Evolutionary conservation across 1,140 invertebrate genomes (phyloP), one percentile per base, ranked within the genome.

Genomic region (Nomia melanderi): DNA sequence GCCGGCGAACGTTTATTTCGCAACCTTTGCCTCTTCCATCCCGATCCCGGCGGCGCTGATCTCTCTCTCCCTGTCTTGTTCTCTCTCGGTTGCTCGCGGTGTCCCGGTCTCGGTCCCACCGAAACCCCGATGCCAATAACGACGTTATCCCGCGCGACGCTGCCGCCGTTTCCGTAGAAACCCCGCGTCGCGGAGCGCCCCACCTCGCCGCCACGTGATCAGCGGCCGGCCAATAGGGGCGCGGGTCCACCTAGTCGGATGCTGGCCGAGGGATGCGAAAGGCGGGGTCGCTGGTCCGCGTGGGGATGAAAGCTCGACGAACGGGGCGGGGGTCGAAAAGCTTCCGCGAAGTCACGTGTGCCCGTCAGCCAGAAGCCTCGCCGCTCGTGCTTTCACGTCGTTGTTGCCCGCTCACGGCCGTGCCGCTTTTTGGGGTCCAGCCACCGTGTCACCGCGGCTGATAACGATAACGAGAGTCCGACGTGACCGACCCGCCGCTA

Each of bases 1-100:
- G 90, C 87, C 90, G 90, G 88, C 88, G 87, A 89, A 90, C 89
- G 88, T 90, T 91, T 91, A 90, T 91, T 90, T 90, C 89, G 89
- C 86, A 90, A 90, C 87, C 90, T 91, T 90, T 70, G 59, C 67
- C 78, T 74, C 72, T 67, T 70, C 80, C 79, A 77, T 81, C 79
- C 67, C 57, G 60, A 64, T 70, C 31, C 47, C 8, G 14, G 27
- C 47, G 47, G 33, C 33, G n/a, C 57, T 57, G 33, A 78, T 69
- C 70, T 7, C 29, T 25, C 65, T 36, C 50, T 33, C 6, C 14
- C 11, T 6, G 0, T 64, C 56, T 64, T 50, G 36, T 33, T 80
- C 64, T 50, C 64, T 29, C 79, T 36, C 33, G 56, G 41, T 44
- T 59, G 53, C 82, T 66, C 69, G 2, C 33, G 17, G 56, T 29